These are phyloP conservation scores for Hydrocynus forskahlii DNA, from an alignment of 2,797 vertebrate genomes.

Conservation along the genomic window DNA sequence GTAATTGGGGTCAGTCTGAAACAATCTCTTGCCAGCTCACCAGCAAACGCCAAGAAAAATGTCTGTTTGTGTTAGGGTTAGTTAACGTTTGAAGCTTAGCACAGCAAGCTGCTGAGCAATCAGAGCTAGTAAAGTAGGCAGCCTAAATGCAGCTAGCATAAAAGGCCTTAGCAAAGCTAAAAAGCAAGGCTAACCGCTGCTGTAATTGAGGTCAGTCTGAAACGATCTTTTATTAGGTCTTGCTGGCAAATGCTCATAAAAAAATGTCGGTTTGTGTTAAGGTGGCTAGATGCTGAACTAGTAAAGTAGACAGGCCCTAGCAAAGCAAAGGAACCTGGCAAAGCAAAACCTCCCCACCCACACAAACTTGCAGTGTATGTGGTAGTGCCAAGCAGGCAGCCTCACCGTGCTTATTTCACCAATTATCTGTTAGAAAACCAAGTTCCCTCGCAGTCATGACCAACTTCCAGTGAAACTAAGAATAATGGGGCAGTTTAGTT, in stretches of 20 bases:
- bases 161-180: no score
- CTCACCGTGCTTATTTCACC: constrained; percentile 13
- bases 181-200: constrained; percentile 74
- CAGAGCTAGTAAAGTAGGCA: neutral
- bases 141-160: neutral
- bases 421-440: neutral
- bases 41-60: constrained; percentile 26
- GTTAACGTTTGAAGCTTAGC: constrained; percentile 4
- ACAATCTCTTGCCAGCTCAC: constrained; percentile 52
- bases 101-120: neutral
- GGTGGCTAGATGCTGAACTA: neutral
- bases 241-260: constrained; percentile 13
- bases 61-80: constrained; percentile 47
- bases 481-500: constrained; percentile 55
- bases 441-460: constrained; percentile 20
- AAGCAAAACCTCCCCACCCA: constrained; percentile 27
- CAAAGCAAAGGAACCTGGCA: constrained; percentile 5
- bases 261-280: constrained; percentile 46
- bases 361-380: constrained; percentile 4
- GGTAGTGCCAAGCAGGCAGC: constrained; percentile 7
- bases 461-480: constrained; percentile 39
- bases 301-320: neutral
- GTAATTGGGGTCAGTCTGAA: constrained; percentile 78
- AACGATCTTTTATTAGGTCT: constrained; percentile 52
- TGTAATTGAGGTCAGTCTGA: constrained; percentile 78